Conservation (phyloP, 2,113 vertebrate species). For the Pardalotus punctatus region DNA sequence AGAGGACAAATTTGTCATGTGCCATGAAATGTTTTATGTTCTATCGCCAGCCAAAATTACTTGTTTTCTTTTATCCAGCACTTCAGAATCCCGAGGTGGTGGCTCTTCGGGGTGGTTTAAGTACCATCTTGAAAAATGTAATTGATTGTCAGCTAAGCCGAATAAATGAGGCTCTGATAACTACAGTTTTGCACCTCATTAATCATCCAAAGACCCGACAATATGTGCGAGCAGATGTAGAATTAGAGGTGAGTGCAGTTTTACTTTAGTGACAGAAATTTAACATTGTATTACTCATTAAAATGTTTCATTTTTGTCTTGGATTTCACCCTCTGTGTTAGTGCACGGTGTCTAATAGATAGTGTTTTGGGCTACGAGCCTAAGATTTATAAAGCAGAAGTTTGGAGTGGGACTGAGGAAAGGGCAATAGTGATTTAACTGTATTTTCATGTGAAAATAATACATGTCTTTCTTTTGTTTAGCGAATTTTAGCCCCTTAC, state of each 20-base stretch:
- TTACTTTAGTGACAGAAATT: neutral
- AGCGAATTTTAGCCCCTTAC: conserved; percentile 98
- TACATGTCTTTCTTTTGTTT: conserved; percentile 34
- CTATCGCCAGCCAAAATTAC: neutral
- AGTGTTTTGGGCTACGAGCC: neutral
- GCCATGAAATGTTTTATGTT: neutral
- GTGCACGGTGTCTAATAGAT: neutral
- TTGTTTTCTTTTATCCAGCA: conserved; percentile 72
- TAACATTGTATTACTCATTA: neutral
- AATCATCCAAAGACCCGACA: conserved; percentile 97
- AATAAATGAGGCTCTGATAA: conserved; percentile 98
- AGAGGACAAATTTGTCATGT: neutral
- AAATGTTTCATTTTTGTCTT: neutral
- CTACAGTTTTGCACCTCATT: conserved; percentile 95
- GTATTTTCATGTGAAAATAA: conserved; percentile 17
- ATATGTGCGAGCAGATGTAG: conserved; percentile 92
- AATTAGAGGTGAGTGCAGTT: conserved; percentile 86
- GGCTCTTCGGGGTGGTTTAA: conserved; percentile 91
- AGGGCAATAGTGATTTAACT: neutral
- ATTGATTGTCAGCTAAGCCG: conserved; percentile 97
- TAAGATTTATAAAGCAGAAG: neutral
- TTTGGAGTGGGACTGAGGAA: neutral
- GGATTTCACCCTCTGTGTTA: neutral
- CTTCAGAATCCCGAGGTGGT: conserved; percentile 98
- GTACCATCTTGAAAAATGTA: conserved; percentile 96